Evolutionary conservation across 2,888 invertebrate genomes (phyloP).

Genomic region (Mactromeris polynyma): DNA sequence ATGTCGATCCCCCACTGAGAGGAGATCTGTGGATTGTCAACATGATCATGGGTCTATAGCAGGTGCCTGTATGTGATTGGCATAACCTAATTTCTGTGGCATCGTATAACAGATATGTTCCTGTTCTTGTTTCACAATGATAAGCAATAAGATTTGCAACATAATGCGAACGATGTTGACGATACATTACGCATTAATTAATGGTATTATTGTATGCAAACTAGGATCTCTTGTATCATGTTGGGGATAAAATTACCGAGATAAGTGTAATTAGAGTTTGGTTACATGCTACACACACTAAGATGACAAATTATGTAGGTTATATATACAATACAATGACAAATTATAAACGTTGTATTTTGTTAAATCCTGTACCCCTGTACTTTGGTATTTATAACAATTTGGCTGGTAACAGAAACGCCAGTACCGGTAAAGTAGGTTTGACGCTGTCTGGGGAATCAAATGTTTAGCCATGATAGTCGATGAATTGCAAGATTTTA

Average conservation of each 20-base stretch:
- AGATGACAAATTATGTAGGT: not conserved
- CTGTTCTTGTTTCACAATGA: not conserved
- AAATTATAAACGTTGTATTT: not conserved
- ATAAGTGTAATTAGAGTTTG: not conserved
- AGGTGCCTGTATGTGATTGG: not conserved
- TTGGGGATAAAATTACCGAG: not conserved
- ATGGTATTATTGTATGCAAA: not conserved
- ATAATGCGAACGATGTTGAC: not conserved
- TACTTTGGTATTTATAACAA: not conserved
- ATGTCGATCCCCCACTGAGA: constrained; percentile 38
- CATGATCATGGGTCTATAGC: not conserved
- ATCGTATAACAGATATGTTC: not conserved
- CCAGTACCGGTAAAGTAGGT: not conserved
- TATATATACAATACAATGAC: not conserved
- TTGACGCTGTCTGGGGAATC: not conserved
- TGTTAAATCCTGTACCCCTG: not conserved
- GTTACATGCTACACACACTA: not conserved
- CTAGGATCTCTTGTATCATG: not conserved
- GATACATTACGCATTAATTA: not conserved
- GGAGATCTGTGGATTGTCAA: not conserved
- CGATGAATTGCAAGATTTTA: not conserved
- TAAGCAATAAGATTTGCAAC: not conserved
- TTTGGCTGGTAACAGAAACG: not conserved
- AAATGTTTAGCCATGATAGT: not conserved
- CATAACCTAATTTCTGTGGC: not conserved